Conservation (phyloP, 2,113 vertebrate species). For the Cinclus mexicanus region DNA sequence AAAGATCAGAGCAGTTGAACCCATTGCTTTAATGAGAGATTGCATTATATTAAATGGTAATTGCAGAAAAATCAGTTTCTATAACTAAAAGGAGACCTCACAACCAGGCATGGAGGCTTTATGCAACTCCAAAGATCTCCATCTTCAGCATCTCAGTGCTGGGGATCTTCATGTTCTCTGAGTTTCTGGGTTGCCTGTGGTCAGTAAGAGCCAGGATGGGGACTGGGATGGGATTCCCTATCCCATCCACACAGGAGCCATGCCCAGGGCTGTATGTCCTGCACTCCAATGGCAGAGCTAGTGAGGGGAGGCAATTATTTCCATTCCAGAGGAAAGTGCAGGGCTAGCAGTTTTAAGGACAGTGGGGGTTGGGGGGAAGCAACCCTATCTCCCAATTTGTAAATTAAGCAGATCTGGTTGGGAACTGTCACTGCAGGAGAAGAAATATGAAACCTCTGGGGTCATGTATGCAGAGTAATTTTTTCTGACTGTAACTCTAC, state of each 20-base stretch:
- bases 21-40: conserved; percentile 8
- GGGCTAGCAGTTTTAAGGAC: conserved; percentile 34
- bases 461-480: conserved; percentile 66
- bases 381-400: conserved; percentile 53
- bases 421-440: conserved; percentile 38
- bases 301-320: background rate
- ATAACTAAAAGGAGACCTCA: conserved; percentile 3
- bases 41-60: background rate
- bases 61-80: background rate
- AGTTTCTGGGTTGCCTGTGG: background rate
- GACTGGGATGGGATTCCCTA: background rate
- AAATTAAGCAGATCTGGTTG: conserved; percentile 57
- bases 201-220: background rate
- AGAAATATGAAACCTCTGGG: conserved; percentile 56
- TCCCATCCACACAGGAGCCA: fast-evolving
- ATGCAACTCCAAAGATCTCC: background rate
- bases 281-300: background rate
- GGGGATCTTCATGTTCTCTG: background rate
- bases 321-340: conserved; percentile 39
- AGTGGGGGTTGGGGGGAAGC: background rate
- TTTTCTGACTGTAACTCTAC: conserved; percentile 65
- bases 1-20: conserved; percentile 2
- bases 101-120: background rate
- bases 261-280: background rate
- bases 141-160: background rate